These are phyloP conservation scores for Notolepis coatsorum DNA, from an alignment of 2,797 vertebrate genomes.

Conservation along the genomic window DNA sequence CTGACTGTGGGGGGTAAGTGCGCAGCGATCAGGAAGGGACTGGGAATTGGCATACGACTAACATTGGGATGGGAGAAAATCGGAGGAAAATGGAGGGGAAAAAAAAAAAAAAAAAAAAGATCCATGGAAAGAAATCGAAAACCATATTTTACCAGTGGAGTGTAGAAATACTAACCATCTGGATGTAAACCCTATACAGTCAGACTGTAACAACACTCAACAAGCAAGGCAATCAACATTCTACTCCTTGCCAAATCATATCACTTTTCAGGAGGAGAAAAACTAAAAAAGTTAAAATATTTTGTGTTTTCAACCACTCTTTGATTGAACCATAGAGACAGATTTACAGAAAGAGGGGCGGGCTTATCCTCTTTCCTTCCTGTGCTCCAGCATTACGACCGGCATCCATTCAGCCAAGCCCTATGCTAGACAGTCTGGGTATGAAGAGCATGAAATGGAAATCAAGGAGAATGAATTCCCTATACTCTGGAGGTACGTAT, in stretches of 20 bases:
- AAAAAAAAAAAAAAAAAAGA: too few species aligned
- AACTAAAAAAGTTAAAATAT: neutral
- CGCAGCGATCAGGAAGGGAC: too few species aligned
- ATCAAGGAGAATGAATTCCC: neutral
- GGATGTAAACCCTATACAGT: neutral
- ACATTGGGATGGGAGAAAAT: too few species aligned
- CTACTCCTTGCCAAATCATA: neutral
- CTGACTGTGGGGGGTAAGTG: too few species aligned
- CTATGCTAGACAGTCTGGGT: neutral
- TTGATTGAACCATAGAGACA: neutral
- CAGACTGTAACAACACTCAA: neutral
- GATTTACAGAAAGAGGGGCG: neutral
- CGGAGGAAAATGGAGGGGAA: too few species aligned
- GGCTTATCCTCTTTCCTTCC: neutral
- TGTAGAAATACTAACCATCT: too few species aligned
- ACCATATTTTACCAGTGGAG: too few species aligned
- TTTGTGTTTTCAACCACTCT: neutral
- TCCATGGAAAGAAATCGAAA: too few species aligned
- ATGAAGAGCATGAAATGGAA: constrained; percentile 2
- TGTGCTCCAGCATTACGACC: neutral
- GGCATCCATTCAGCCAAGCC: neutral
- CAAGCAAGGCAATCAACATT: neutral
- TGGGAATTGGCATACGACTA: too few species aligned
- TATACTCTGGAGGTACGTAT: neutral
- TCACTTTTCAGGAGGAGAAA: neutral